Conservation (phyloP, 2,888 invertebrate genomes). For the Mythimna albipuncta region DNA sequence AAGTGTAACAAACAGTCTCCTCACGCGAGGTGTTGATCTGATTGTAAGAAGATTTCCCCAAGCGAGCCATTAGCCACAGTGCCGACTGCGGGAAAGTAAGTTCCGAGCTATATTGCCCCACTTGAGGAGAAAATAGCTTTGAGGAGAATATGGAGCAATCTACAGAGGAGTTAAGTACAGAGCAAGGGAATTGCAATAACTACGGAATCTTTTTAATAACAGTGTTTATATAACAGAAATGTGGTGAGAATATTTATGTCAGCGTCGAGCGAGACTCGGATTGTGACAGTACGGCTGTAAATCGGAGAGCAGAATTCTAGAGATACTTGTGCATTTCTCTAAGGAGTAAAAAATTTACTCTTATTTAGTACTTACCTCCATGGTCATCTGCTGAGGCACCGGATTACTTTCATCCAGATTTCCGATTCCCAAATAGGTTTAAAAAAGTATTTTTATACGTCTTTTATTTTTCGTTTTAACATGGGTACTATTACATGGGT, state of each 20-base stretch:
- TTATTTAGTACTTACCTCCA: no score
- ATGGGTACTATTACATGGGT: no score
- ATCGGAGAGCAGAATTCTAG: background rate
- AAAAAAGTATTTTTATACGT: no score
- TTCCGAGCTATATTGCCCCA: conserved; percentile 22
- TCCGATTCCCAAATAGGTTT: background rate
- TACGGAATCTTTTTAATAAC: conserved; percentile 5
- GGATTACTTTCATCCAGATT: background rate
- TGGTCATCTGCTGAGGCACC: background rate
- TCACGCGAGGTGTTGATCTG: conserved; percentile 3
- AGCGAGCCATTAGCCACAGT: conserved; percentile 22
- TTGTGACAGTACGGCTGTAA: background rate
- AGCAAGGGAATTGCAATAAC: background rate
- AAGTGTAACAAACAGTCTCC: no score
- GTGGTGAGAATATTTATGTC: conserved; percentile 8
- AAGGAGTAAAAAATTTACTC: background rate
- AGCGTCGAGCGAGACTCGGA: background rate
- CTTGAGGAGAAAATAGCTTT: conserved; percentile 41
- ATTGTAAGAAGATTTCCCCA: conserved; percentile 23
- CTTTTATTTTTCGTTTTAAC: no score
- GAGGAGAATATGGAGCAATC: conserved; percentile 33
- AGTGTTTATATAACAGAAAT: conserved; percentile 7
- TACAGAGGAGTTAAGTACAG: conserved; percentile 12
- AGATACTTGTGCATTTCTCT: background rate
- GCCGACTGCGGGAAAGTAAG: conserved; percentile 46